These are phyloP conservation scores for Umimayanthus kanabou DNA, from an alignment of 92 coral and sea anemone species.

Conservation along the genomic window DNA sequence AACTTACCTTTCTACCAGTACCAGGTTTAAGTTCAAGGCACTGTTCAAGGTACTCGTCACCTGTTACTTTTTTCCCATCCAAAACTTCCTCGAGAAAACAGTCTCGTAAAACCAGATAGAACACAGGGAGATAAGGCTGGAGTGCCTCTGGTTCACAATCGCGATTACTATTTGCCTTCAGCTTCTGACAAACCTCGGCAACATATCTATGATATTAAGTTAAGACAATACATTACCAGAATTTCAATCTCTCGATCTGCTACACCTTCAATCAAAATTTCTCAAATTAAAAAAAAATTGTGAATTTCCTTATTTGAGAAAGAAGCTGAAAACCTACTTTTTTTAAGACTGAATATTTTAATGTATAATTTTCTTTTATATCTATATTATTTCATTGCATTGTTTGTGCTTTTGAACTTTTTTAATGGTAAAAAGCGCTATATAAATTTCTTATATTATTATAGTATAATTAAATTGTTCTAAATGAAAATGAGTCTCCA, in stretches of 20 bases:
- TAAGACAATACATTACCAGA: neutral
- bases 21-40: slow-evolving; percentile 20
- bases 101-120: slow-evolving; percentile 34
- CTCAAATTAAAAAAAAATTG: too few species aligned
- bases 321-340: too few species aligned
- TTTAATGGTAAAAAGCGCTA: too few species aligned
- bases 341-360: too few species aligned
- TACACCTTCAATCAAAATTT: neutral
- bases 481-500: too few species aligned
- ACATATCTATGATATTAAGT: slow-evolving; percentile 24
- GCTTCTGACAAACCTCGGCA: slow-evolving; percentile 17
- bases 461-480: too few species aligned
- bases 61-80: neutral
- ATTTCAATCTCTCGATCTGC: neutral
- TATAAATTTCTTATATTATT: too few species aligned
- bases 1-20: slow-evolving; percentile 16
- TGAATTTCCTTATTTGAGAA: too few species aligned
- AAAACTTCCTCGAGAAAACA: slow-evolving; percentile 6
- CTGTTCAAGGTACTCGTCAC: slow-evolving; percentile 32
- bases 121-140: slow-evolving; percentile 16
- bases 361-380: too few species aligned
- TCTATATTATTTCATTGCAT: too few species aligned
- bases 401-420: too few species aligned
- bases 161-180: neutral
- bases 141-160: slow-evolving; percentile 14